A percentile compares a stretch with the other conserved stretches of the same genome.
These are phyloP conservation scores for Drosophila kohkoa DNA, from an alignment of 1,140 invertebrate species.

Conservation along the genomic window DNA sequence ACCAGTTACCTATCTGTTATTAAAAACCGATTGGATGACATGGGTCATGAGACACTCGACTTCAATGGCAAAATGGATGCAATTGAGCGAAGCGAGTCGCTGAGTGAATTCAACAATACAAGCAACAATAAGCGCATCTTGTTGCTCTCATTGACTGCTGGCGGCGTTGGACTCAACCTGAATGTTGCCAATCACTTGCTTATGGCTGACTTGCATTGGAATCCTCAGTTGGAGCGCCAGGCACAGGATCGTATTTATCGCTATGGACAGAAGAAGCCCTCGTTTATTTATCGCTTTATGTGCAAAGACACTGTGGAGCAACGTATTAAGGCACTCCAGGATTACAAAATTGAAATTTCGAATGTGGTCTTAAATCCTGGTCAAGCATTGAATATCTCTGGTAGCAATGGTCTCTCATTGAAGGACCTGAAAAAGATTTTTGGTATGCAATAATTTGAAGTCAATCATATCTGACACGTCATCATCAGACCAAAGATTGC, in stretches of 20 bases:
- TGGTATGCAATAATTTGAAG: constrained; percentile 2
- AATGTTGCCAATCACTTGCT: constrained; percentile 66
- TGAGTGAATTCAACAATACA: constrained; percentile 41
- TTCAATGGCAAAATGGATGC: constrained; percentile 50
- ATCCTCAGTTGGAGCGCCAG: constrained; percentile 59
- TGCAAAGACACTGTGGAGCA: constrained; percentile 93
- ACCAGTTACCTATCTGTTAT: constrained; percentile 41
- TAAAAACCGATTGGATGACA: constrained; percentile 20
- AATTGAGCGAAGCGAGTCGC: constrained; percentile 31
- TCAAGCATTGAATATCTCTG: neutral
- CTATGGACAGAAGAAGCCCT: constrained; percentile 55
- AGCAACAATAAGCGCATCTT: constrained; percentile 41
- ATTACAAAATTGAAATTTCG: constrained; percentile 91
- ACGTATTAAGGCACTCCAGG: constrained; percentile 91
- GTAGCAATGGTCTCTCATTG: constrained; percentile 27
- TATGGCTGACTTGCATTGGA: constrained; percentile 61
- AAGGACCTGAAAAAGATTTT: constrained; percentile 52
- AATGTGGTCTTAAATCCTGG: constrained; percentile 87
- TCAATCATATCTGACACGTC: too few species aligned
- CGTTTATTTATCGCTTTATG: constrained; percentile 88
- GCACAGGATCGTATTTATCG: constrained; percentile 69
- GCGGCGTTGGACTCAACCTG: constrained; percentile 62
- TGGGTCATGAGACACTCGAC: constrained; percentile 32
- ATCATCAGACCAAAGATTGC: neutral
- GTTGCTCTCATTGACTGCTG: constrained; percentile 54